A percentile compares a stretch with the other conserved stretches of the same genome.
Evolutionary conservation across 2,797 vertebrate genomes (phyloP).

Genomic region (Aythya fuligula): DNA sequence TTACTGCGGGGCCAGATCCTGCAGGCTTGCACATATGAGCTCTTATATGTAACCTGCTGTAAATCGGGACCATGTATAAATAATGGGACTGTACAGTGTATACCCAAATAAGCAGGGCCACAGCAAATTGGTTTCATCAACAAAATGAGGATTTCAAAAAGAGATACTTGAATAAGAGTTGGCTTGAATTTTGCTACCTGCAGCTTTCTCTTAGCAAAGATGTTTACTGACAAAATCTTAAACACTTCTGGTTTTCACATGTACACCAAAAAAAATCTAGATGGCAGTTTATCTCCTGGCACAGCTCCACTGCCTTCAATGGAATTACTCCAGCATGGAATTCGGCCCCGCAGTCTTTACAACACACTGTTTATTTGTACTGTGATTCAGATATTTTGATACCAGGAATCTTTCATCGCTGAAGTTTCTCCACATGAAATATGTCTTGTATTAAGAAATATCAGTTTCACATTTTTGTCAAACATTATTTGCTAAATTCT

Average conservation of each 20-base stretch:
- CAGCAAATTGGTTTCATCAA: not conserved
- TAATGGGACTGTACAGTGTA: not conserved
- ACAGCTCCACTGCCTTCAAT: constrained; percentile 21
- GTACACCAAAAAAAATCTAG: not conserved
- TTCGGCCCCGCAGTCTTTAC: constrained; percentile 56
- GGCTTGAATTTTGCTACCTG: not conserved
- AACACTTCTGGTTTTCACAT: not conserved
- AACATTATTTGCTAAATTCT: constrained; percentile 69
- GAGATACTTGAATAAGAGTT: not conserved
- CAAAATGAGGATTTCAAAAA: not conserved
- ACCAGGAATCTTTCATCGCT: constrained; percentile 46
- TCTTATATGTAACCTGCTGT: not conserved
- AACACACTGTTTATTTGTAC: constrained; percentile 50
- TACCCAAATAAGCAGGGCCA: not conserved
- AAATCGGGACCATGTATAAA: not conserved
- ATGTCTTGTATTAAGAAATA: constrained; percentile 78
- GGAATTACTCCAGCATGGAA: constrained; percentile 58
- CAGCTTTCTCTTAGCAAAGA: not conserved
- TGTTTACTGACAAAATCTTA: constrained; percentile 1
- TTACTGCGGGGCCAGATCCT: not conserved
- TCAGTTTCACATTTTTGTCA: constrained; percentile 74
- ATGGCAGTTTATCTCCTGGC: constrained; percentile 62
- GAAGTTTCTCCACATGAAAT: constrained; percentile 66
- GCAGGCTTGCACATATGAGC: not conserved
- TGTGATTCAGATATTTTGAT: constrained; percentile 56